Percentiles rank a stretch among this genome's conserved stretches.
phyloP scores from a whole-genome alignment of 2,888 invertebrate genomes.

The Tetanocera ferruginea region DNA sequence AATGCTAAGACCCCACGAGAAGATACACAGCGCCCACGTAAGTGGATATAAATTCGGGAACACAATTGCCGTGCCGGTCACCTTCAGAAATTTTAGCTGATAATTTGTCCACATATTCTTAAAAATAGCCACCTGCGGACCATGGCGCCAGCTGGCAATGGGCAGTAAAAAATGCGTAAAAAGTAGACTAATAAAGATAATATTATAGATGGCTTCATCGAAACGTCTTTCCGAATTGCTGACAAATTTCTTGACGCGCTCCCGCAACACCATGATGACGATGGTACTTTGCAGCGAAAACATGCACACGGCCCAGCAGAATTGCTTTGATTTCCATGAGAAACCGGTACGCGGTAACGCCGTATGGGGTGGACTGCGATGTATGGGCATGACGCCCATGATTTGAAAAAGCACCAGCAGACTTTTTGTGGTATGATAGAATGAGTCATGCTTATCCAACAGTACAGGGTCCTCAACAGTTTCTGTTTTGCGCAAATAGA shows the following conservation, averaged over 20 bases:
- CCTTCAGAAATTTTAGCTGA: constrained; percentile 73
- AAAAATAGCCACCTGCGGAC: constrained; percentile 79
- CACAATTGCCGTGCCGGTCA: constrained; percentile 74
- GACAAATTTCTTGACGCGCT: constrained; percentile 73
- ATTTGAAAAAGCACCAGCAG: constrained; percentile 80
- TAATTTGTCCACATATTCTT: constrained; percentile 86
- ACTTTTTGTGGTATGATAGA: constrained; percentile 80
- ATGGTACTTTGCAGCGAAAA: constrained; percentile 75
- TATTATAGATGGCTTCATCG: constrained; percentile 81
- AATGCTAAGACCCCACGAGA: constrained; percentile 78
- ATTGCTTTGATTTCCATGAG: constrained; percentile 78
- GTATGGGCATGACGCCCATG: constrained; percentile 83
- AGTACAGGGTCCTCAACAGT: constrained; percentile 72
- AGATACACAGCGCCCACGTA: constrained; percentile 77
- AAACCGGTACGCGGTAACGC: constrained; percentile 73
- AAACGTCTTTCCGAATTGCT: constrained; percentile 76
- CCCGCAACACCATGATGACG: constrained; percentile 72
- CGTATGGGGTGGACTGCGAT: constrained; percentile 74
- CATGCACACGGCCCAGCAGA: constrained; percentile 77
- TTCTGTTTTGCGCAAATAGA: constrained; percentile 69
- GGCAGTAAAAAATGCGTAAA: constrained; percentile 80
- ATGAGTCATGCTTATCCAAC: constrained; percentile 78
- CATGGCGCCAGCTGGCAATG: constrained; percentile 80
- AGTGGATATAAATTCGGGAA: constrained; percentile 76
- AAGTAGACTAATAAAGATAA: constrained; percentile 80